Conservation (phyloP, 2,888 invertebrate species). For the Marronus borbonicus region DNA sequence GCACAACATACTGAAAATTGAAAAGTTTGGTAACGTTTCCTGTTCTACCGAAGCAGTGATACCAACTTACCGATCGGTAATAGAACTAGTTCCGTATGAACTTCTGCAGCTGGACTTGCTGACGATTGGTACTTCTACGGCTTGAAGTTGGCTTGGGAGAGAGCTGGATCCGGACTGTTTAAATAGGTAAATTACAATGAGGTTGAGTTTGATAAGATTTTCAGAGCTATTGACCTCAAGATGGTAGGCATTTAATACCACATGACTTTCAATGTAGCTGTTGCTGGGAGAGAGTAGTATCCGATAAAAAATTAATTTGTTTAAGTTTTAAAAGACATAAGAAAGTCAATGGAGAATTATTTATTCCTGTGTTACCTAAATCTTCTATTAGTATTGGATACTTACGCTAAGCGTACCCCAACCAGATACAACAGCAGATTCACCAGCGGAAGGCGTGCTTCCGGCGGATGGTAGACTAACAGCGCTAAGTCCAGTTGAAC, state of each 20-base stretch:
- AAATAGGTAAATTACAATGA: background rate
- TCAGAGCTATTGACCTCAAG: background rate
- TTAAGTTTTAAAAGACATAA: background rate
- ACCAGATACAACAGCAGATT: slow-evolving; percentile 52
- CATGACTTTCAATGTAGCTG: background rate
- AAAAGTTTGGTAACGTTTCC: background rate
- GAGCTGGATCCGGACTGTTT: slow-evolving; percentile 33
- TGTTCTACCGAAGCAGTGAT: background rate
- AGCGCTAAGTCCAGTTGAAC: slow-evolving; percentile 26
- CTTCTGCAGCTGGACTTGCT: slow-evolving; percentile 52
- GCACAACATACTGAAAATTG: slow-evolving; percentile 71
- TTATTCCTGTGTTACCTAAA: too few relatives aligned
- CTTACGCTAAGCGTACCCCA: slow-evolving; percentile 53
- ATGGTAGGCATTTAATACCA: background rate
- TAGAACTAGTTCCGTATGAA: slow-evolving; percentile 45
- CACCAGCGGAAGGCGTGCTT: slow-evolving; percentile 49
- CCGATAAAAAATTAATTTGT: background rate
- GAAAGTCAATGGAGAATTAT: too few relatives aligned
- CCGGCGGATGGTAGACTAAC: slow-evolving; percentile 50
- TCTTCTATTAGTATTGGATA: background rate
- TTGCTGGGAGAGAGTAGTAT: background rate
- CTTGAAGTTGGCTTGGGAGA: slow-evolving; percentile 52
- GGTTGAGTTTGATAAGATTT: too few relatives aligned
- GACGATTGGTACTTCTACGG: slow-evolving; percentile 52
- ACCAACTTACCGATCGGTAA: slow-evolving; percentile 61